Evolutionary conservation across 2,113 vertebrate species (phyloP).

Genomic region (Pteruthius melanotis): DNA sequence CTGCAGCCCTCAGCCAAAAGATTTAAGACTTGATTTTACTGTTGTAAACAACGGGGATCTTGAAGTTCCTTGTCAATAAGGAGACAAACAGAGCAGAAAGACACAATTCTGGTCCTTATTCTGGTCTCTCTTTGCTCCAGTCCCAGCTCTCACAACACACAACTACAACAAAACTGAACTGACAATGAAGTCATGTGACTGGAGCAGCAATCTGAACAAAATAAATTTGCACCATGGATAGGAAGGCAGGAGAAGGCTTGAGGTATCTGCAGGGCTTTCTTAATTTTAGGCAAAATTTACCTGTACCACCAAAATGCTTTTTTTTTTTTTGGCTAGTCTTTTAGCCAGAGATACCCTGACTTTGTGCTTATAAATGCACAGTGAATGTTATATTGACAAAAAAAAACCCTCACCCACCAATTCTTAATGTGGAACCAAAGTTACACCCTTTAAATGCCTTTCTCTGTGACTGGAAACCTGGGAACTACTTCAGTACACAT

Average conservation of each 20-base stretch:
- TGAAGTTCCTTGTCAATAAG: not conserved
- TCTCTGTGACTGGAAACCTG: not conserved
- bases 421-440: not conserved
- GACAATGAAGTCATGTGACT: not conserved
- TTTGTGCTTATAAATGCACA: not conserved
- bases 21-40: not conserved
- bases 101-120: not conserved
- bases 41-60: not conserved
- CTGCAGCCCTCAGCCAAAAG: slow-evolving; percentile 7
- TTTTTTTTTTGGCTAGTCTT: not conserved
- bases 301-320: not conserved
- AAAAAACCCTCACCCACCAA: not conserved
- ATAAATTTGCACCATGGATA: not conserved
- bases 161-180: not conserved
- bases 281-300: not conserved
- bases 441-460: not conserved
- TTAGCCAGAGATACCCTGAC: not conserved
- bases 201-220: not conserved
- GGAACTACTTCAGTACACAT: not conserved
- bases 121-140: not conserved
- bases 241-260: not conserved
- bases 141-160: not conserved
- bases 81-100: not conserved
- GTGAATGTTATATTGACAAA: not conserved
- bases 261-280: not conserved